These are phyloP conservation scores for Elysia crispata DNA, from an alignment of 2,888 invertebrate species.

Conservation along the genomic window DNA sequence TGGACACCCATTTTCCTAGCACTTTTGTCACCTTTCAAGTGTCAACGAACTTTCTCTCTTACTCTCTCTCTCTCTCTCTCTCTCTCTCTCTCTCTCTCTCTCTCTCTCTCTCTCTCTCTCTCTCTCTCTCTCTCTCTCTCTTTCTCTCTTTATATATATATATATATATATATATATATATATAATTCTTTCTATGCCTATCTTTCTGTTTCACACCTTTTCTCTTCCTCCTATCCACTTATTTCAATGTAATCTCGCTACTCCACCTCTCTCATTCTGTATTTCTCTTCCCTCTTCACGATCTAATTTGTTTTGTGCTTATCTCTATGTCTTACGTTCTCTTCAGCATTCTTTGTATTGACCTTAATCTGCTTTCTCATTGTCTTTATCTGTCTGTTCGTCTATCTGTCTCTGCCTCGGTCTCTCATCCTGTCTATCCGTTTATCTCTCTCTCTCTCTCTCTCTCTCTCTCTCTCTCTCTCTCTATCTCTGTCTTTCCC, in stretches of 20 bases:
- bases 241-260: no score
- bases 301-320: no score
- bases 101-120: neutral
- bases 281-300: no score
- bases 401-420: neutral
- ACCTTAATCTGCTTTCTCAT: no score
- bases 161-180: neutral
- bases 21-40: no score
- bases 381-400: neutral
- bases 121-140: neutral
- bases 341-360: no score
- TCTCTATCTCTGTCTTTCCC: neutral
- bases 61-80: conserved; percentile 17
- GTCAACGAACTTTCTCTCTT: no score
- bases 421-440: neutral
- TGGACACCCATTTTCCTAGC: no score
- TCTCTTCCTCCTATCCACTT: neutral
- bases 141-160: no score
- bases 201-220: neutral
- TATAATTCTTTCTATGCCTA: neutral
- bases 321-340: no score
- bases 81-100: neutral
- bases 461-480: neutral
- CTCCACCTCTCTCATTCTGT: neutral
- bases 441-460: conserved; percentile 1